Percentiles rank a stretch among this genome's conserved stretches.
phyloP scores from a whole-genome alignment of 92 coral and sea anemone genomes.

The Siderastrea siderea region DNA sequence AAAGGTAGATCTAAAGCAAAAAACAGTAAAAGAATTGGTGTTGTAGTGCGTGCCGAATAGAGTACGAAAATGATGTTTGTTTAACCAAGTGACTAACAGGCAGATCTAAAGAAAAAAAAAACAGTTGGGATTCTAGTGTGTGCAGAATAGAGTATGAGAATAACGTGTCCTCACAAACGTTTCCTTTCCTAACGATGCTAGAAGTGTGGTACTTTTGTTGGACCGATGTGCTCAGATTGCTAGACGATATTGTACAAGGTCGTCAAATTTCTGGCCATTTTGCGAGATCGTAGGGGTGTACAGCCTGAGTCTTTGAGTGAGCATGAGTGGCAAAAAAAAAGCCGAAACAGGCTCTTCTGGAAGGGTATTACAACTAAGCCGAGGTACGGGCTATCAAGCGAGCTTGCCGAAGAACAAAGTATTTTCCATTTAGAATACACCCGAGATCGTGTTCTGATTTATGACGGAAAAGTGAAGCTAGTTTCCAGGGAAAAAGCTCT shows the following conservation, averaged over 20 bases:
- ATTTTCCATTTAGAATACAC: neutral
- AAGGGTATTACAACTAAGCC: neutral
- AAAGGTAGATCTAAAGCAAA: too few relatives aligned
- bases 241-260: neutral
- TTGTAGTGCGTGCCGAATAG: too few relatives aligned
- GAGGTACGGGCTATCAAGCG: neutral
- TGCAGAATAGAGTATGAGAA: too few relatives aligned
- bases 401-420: neutral
- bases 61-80: too few relatives aligned
- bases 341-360: slow-evolving; percentile 3
- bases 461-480: neutral
- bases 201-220: slow-evolving; percentile 1
- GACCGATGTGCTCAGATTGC: slow-evolving; percentile 8
- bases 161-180: too few relatives aligned
- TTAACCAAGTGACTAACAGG: too few relatives aligned
- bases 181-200: slow-evolving; percentile 7
- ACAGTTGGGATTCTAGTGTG: too few relatives aligned
- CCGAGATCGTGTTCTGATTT: neutral
- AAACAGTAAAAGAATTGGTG: too few relatives aligned
- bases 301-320: neutral
- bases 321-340: neutral
- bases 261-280: neutral
- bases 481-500: neutral
- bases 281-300: neutral
- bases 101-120: too few relatives aligned